Evolutionary conservation across 2,888 invertebrate genomes (phyloP).

Genomic region (Pheosia gnoma): DNA sequence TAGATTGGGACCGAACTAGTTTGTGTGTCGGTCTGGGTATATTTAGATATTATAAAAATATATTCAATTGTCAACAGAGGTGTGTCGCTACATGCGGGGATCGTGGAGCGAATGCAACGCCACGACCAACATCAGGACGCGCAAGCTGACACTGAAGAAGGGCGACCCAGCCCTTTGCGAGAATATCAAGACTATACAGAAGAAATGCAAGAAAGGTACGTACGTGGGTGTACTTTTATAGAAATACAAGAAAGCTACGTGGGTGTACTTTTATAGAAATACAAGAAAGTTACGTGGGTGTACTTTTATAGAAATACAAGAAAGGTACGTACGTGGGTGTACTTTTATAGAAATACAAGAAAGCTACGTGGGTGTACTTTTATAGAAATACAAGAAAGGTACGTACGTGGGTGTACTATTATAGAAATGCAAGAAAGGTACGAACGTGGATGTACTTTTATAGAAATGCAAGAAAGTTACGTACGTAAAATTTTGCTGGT

Average conservation of each 20-base stretch:
- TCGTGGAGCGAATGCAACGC: constrained; percentile 95
- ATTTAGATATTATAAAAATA: neutral
- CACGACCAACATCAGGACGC: constrained; percentile 91
- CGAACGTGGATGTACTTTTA: too few species aligned
- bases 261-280: too few species aligned
- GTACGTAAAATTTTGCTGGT: too few species aligned
- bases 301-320: too few species aligned
- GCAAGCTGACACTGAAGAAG: constrained; percentile 93
- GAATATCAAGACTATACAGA: constrained; percentile 92
- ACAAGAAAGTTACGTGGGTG: too few species aligned
- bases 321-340: neutral
- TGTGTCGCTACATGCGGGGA: constrained; percentile 94
- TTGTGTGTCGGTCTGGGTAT: too few species aligned
- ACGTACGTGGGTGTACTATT: constrained; percentile 5
- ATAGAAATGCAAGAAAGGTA: too few species aligned
- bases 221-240: neutral
- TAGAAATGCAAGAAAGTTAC: too few species aligned
- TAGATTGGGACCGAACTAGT: too few species aligned
- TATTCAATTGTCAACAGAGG: constrained; percentile 69
- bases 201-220: constrained; percentile 95
- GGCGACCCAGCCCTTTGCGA: constrained; percentile 92
- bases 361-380: constrained; percentile 81
- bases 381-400: constrained; percentile 95
- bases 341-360: constrained; percentile 90
- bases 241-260: too few species aligned